Conservation (phyloP, 2,888 invertebrate genomes). For the Ferrisia virgata region DNA sequence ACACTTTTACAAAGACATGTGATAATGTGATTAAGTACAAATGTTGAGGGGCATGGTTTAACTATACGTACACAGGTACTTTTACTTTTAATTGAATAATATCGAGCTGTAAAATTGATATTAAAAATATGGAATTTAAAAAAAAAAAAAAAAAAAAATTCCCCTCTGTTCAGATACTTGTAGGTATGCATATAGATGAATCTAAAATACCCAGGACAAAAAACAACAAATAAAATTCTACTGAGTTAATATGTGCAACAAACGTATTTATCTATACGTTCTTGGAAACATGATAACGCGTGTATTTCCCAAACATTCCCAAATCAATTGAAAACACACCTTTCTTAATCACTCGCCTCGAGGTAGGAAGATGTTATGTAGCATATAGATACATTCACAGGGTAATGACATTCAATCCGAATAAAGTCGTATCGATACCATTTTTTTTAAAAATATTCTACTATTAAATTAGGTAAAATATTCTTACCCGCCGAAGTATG, state of each 20-base stretch:
- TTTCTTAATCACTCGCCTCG: background rate
- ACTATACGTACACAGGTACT: background rate
- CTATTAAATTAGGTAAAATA: background rate
- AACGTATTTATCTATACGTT: too few relatives aligned
- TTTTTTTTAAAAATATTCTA: background rate
- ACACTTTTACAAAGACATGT: background rate
- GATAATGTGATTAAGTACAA: background rate
- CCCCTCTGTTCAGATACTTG: too few relatives aligned
- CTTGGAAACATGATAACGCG: too few relatives aligned
- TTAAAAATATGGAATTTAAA: too few relatives aligned
- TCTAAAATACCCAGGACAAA: too few relatives aligned
- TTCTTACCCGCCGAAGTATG: background rate
- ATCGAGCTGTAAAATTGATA: too few relatives aligned
- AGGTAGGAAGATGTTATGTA: background rate
- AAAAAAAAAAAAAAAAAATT: too few relatives aligned
- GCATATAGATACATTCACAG: background rate
- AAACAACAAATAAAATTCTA: too few relatives aligned
- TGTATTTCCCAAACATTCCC: too few relatives aligned
- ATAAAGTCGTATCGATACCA: background rate
- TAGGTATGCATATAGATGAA: too few relatives aligned
- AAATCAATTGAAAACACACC: background rate
- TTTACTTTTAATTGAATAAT: background rate
- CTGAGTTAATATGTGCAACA: too few relatives aligned
- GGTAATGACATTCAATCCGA: background rate
- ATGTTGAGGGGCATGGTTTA: background rate